Evolutionary conservation across 1,140 invertebrate genomes (phyloP).

Genomic region (Hydropsyche tenuis): DNA sequence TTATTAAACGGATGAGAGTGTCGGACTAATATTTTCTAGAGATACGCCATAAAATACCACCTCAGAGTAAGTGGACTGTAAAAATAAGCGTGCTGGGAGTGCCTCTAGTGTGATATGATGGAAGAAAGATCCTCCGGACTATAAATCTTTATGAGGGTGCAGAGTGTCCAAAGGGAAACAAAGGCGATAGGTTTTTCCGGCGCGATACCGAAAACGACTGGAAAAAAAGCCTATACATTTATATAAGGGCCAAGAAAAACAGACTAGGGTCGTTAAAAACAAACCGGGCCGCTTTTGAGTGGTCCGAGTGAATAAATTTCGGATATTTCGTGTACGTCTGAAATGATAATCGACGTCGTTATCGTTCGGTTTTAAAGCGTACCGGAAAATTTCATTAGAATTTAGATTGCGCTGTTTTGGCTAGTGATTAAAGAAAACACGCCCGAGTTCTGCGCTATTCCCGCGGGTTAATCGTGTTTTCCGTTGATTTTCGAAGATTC

Average conservation of each 20-base stretch:
- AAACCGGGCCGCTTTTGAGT: constrained; percentile 16
- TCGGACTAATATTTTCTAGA: constrained; percentile 27
- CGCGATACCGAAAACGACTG: background rate
- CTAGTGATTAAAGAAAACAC: too few species aligned
- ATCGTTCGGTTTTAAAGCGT: constrained; percentile 1
- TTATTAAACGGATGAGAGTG: constrained; percentile 12
- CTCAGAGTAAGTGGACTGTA: constrained; percentile 38
- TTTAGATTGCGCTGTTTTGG: constrained; percentile 1
- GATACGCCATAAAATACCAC: constrained; percentile 35
- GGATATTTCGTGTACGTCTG: constrained; percentile 13
- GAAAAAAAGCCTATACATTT: constrained; percentile 20
- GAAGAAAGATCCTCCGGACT: constrained; percentile 31
- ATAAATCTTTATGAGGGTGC: constrained; percentile 40
- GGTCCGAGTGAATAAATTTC: constrained; percentile 26
- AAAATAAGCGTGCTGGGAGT: constrained; percentile 24
- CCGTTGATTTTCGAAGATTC: too few species aligned
- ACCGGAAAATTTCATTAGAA: constrained; percentile 1
- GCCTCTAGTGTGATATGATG: constrained; percentile 36
- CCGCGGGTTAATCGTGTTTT: too few species aligned
- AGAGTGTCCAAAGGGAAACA: constrained; percentile 36
- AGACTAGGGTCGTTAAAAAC: constrained; percentile 28
- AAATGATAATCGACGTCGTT: constrained; percentile 11
- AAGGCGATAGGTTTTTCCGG: constrained; percentile 30
- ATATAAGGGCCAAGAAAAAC: background rate
- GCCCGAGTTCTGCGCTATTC: too few species aligned